Evolutionary conservation across 2,797 vertebrate species (phyloP).

Genomic region (Pithecia hirsuta): DNA sequence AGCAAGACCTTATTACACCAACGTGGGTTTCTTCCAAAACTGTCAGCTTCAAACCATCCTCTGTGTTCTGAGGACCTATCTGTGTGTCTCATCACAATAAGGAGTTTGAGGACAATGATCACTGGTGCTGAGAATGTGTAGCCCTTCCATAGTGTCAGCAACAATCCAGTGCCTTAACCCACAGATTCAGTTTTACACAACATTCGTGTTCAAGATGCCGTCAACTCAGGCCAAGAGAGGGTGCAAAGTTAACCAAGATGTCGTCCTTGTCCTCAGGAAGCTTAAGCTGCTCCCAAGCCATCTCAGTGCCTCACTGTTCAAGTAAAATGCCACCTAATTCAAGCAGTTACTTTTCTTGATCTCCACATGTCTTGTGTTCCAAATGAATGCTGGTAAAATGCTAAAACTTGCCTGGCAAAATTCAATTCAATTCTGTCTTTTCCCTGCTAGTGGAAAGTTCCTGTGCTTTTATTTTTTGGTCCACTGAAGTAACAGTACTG

Average conservation of each 20-base stretch:
- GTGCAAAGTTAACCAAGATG: not conserved
- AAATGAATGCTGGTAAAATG: not conserved
- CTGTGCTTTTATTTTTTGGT: not conserved
- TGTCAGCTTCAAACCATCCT: not conserved
- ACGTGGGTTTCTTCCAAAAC: not conserved
- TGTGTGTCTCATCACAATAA: not conserved
- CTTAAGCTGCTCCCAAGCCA: not conserved
- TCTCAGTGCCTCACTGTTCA: not conserved
- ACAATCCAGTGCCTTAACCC: rapidly evolving
- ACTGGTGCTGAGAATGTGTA: not conserved
- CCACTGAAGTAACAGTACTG: not conserved
- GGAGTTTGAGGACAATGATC: no score
- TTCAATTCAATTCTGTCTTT: not conserved
- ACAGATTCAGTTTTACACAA: not conserved
- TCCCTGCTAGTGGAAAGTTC: not conserved
- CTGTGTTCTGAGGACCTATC: not conserved
- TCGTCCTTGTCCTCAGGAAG: not conserved
- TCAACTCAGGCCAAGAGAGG: not conserved
- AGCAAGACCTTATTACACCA: not conserved
- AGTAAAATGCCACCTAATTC: not conserved
- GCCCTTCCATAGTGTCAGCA: not conserved
- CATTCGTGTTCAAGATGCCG: rapidly evolving
- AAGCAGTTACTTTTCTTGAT: not conserved
- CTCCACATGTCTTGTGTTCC: rapidly evolving
- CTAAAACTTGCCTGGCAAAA: not conserved